Conservation (phyloP, 2,888 invertebrate genomes). For the Tethea ocularis region DNA sequence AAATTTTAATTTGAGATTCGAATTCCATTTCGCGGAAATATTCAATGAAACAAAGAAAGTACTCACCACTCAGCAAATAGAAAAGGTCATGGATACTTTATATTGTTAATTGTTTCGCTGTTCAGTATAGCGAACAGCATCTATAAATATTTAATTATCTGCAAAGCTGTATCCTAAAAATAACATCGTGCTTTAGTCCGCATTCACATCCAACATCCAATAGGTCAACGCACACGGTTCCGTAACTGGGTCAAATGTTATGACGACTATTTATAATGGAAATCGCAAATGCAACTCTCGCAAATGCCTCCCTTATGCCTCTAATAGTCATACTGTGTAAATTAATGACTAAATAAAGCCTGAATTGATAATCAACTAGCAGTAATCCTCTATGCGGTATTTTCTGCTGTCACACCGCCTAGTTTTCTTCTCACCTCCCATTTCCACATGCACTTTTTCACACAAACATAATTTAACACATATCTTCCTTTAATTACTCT, state of each 20-base stretch:
- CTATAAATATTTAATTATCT: slow-evolving; percentile 81
- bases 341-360: slow-evolving; percentile 32
- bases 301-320: slow-evolving; percentile 30
- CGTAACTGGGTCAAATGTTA: slow-evolving; percentile 80
- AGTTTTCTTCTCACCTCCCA: slow-evolving; percentile 51
- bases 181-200: slow-evolving; percentile 77
- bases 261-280: slow-evolving; percentile 55
- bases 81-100: slow-evolving; percentile 50
- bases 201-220: slow-evolving; percentile 71
- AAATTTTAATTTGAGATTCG: background rate
- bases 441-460: slow-evolving; percentile 54
- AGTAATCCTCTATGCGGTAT: slow-evolving; percentile 70
- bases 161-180: slow-evolving; percentile 82
- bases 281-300: slow-evolving; percentile 32
- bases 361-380: slow-evolving; percentile 48
- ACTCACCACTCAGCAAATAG: slow-evolving; percentile 61
- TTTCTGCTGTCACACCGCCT: slow-evolving; percentile 62
- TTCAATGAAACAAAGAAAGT: slow-evolving; percentile 61
- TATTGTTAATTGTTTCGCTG: slow-evolving; percentile 50
- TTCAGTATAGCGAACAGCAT: slow-evolving; percentile 63
- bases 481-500: slow-evolving; percentile 54
- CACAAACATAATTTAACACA: slow-evolving; percentile 48
- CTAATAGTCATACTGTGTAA: slow-evolving; percentile 37
- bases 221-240: slow-evolving; percentile 80
- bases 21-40: slow-evolving; percentile 8